Conservation (phyloP, 2,113 vertebrate species). For the Entosphenus tridentatus region DNA sequence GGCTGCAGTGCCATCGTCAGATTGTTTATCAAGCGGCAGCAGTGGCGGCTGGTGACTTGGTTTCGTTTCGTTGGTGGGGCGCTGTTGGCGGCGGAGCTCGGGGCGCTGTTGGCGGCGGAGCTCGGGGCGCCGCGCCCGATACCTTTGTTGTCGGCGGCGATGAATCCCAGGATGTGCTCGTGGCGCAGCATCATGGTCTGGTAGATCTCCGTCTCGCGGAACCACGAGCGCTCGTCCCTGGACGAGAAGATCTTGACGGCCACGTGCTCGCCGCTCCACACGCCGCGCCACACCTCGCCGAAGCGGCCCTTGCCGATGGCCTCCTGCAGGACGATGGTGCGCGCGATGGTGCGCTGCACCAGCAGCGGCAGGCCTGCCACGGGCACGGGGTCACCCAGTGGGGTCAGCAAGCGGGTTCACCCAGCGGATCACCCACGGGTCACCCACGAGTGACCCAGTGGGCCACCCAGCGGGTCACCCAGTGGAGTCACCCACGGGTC, state of each 20-base stretch:
- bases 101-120: too few relatives aligned
- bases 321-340: conserved; percentile 89
- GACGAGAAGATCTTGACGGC: conserved; percentile 97
- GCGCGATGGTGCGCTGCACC: conserved; percentile 74
- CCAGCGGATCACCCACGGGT: too few relatives aligned
- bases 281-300: conserved; percentile 84
- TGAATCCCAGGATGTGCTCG: conserved; percentile 90
- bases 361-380: conserved; percentile 59
- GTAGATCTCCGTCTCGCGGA: conserved; percentile 87
- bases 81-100: too few relatives aligned
- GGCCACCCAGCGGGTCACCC: too few relatives aligned
- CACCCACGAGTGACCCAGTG: too few relatives aligned
- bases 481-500: too few relatives aligned
- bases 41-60: too few relatives aligned
- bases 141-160: conserved; percentile 97
- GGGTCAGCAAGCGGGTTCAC: too few relatives aligned
- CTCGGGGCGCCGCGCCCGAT: neutral
- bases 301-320: conserved; percentile 94
- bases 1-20: too few relatives aligned
- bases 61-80: too few relatives aligned
- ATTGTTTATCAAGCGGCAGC: too few relatives aligned
- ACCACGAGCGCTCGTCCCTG: conserved; percentile 90
- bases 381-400: too few relatives aligned
- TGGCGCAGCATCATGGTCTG: conserved; percentile 93
- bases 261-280: conserved; percentile 80